Evolutionary conservation across 2,888 invertebrate species (phyloP), one percentile per base, ranked within the genome.

Genomic region (Leptothorax acervorum): DNA sequence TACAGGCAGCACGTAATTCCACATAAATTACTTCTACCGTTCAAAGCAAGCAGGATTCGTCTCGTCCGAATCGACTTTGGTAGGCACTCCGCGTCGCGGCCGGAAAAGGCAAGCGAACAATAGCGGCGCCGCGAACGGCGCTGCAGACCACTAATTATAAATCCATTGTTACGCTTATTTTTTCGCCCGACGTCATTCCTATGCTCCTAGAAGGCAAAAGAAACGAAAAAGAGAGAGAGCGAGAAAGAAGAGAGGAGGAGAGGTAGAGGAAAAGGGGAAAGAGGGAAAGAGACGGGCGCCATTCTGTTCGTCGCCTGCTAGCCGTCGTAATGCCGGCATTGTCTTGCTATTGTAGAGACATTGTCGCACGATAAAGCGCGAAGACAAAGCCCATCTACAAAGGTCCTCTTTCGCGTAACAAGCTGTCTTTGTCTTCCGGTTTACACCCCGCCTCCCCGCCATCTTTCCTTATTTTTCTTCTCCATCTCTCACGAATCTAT

Each of bases 361-460:
- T 93, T 93, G 92, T 93, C 91, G 92, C 92, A 91, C 92, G 93
- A 93, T 92, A 93, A 93, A 93, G 92, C 92, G 92, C 90, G 83
- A 92, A 92, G 92, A 93, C 93, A 93, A 93, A 90, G 88, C 89
- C 83, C 88, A 85, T 86, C 86, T 76, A 86, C 89, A 87, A 90
- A 92, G 92, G 90, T 92, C 90, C 90, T 92, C 91, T 85, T 92
- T 91, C 88, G 86, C 90, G 90, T 90, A 92, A 92, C 92, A 90
- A 92, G 91, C 90, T 88, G 89, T 90, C 89, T 91, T 88, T 90
- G 86, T 89, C 85, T 88, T 85, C 88, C 71, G 71, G 68, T 82
- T 73, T 78, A 57, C 65, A 51, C 70, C 75, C 82, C 89, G 78
- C 85, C 87, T 89, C 1, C 89, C 81, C 78, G 73, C 81, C 86